phyloP scores from a whole-genome alignment of 1,140 invertebrate genomes.

The Thereuonema tuberculata region DNA sequence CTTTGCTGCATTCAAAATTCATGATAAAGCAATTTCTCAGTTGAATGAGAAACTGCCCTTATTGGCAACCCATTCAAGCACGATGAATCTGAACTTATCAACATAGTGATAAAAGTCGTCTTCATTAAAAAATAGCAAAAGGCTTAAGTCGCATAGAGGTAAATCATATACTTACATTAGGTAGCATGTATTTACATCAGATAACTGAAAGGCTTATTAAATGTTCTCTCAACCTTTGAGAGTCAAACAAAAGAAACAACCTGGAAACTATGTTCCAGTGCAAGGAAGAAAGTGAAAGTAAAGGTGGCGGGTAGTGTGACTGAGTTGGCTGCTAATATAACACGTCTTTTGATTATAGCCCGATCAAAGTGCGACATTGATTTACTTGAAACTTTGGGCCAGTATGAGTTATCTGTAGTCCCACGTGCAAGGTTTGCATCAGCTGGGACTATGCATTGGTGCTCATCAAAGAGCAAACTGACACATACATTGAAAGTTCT shows the following conservation, averaged over 20 bases:
- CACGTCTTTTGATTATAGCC: neutral
- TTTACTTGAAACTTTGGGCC: neutral
- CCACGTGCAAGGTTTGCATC: neutral
- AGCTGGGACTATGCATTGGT: neutral
- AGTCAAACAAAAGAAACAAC: neutral
- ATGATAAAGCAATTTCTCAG: too few species aligned
- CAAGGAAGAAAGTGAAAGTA: neutral
- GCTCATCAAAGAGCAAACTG: neutral
- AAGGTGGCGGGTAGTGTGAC: neutral
- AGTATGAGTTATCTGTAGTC: neutral
- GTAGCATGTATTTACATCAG: too few species aligned
- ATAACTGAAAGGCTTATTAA: too few species aligned
- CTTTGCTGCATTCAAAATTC: too few species aligned
- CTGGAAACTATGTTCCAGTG: neutral
- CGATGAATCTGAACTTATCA: too few species aligned
- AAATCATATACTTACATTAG: too few species aligned
- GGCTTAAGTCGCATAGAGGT: too few species aligned
- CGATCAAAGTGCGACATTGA: neutral
- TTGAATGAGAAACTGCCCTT: too few species aligned
- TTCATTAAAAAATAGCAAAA: too few species aligned
- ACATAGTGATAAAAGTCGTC: too few species aligned
- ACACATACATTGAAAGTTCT: neutral
- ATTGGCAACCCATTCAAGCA: too few species aligned
- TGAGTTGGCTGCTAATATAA: neutral
- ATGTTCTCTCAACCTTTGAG: too few species aligned